These are phyloP conservation scores for Cephalotes varians DNA, from an alignment of 2,888 invertebrate genomes.

Conservation along the genomic window DNA sequence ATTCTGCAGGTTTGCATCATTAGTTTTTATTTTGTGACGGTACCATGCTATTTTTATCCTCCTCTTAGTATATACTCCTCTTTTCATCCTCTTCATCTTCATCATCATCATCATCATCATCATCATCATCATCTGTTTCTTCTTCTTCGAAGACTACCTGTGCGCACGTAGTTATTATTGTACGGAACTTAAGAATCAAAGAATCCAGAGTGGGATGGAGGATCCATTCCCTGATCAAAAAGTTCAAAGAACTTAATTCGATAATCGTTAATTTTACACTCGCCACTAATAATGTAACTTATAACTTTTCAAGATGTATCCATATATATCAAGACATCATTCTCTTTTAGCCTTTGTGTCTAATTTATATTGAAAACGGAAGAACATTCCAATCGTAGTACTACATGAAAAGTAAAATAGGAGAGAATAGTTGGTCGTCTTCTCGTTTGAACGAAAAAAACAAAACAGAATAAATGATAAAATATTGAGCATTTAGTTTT, in stretches of 20 bases:
- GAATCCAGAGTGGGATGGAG: background rate
- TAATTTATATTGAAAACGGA: background rate
- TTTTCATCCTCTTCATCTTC: slow-evolving; percentile 48
- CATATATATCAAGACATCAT: background rate
- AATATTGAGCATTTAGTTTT: background rate
- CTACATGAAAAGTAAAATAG: background rate
- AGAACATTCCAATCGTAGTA: background rate
- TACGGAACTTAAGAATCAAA: slow-evolving; percentile 34
- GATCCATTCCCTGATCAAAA: slow-evolving; percentile 10
- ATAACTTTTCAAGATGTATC: background rate
- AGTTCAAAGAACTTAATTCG: slow-evolving; percentile 14
- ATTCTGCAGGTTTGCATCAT: slow-evolving; percentile 69
- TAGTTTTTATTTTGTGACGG: slow-evolving; percentile 71
- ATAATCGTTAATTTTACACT: background rate
- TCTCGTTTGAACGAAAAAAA: background rate
- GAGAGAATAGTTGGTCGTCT: no score
- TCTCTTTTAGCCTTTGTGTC: slow-evolving; percentile 10
- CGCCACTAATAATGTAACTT: background rate
- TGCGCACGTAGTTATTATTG: slow-evolving; percentile 25
- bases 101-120: slow-evolving; percentile 6
- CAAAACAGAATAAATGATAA: background rate
- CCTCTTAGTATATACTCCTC: slow-evolving; percentile 48
- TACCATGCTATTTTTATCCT: slow-evolving; percentile 71
- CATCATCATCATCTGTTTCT: slow-evolving; percentile 33
- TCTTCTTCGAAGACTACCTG: slow-evolving; percentile 45